Base-by-base conservation (phyloP, 1,140 invertebrate species). In the Gryllus bimaculatus region DNA sequence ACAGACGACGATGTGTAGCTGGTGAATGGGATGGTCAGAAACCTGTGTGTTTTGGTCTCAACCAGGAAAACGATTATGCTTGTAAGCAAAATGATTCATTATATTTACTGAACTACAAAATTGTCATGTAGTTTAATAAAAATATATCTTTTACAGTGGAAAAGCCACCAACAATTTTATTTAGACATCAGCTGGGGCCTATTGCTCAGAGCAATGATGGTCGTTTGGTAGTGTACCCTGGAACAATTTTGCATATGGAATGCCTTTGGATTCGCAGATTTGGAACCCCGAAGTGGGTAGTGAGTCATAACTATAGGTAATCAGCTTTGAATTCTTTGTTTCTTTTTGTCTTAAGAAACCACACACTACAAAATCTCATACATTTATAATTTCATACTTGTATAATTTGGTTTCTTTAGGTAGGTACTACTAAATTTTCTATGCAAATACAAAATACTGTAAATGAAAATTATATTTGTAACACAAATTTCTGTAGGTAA, bases 161-260 rank as follows among this genome's bases (percentile, higher is more conserved):
- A 81, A 95, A 95, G 84, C 91, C 93, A 0, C 94, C 94, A 0
- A 95, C 94, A 7, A 94, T 96, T 79, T 84, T 95, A 26, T 95
- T 95, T 84, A 87, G 94, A 1, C 92, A 95, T 85, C 90, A 92
- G 75, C 86, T 91, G 48, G 94, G 94, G 0, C 93, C 94, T 0
- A 95, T 95, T 79, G 93, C 93, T 7, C 94, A 96, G 86, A 95
- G 92, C 79, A 95, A 94, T 82, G 93, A 95, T 81, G 94, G 94
- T 6, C 92, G 93, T 80, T 85, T 96, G 20, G 90, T 96, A 73
- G 93, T 96, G 0, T 95, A 94, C 85, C 94, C 94, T 1, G 93
- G 93, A 2, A 93, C 93, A 0, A 92, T 93, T 8, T 85, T 96
- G 39, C 93, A 95, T 83, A 93, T 96, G 91, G 94, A 95, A 84